Percentiles rank a stretch among this genome's conserved stretches.
These are phyloP conservation scores for Akabosia matsudoensis DNA, from an alignment of 1,140 invertebrate genomes.

Conservation along the genomic window DNA sequence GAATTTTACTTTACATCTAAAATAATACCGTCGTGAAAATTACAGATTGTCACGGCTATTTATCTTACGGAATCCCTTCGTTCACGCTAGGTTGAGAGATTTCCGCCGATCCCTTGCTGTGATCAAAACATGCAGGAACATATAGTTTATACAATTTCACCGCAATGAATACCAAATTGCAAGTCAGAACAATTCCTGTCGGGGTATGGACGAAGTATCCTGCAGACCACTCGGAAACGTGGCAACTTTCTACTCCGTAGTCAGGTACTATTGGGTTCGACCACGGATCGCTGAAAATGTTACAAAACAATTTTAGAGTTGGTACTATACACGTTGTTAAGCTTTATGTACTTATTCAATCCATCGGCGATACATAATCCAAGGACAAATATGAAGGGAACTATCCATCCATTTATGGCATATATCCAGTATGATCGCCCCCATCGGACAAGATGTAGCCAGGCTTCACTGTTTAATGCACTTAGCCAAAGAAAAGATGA, in stretches of 20 bases:
- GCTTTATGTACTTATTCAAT: not conserved
- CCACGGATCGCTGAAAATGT: not conserved
- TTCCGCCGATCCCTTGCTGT: too few species aligned
- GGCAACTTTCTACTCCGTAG: not conserved
- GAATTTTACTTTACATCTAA: too few species aligned
- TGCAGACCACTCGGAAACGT: not conserved
- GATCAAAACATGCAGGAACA: too few species aligned
- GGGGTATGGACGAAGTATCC: not conserved
- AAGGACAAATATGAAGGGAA: not conserved
- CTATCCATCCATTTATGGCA: not conserved
- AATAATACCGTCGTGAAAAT: too few species aligned
- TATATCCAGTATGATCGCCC: not conserved
- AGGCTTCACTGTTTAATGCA: not conserved
- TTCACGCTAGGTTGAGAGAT: too few species aligned
- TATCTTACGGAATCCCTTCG: too few species aligned
- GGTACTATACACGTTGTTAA: not conserved
- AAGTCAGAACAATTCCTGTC: not conserved
- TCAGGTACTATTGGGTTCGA: not conserved
- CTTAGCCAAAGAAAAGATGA: not conserved
- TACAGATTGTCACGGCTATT: too few species aligned
- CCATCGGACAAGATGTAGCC: too few species aligned
- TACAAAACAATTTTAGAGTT: too few species aligned
- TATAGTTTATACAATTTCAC: too few species aligned
- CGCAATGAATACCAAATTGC: not conserved
- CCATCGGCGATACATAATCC: not conserved